Percentiles rank a stretch among this genome's conserved stretches.
Conservation (phyloP, 2,888 invertebrate species). For the Lobophora halterata region DNA sequence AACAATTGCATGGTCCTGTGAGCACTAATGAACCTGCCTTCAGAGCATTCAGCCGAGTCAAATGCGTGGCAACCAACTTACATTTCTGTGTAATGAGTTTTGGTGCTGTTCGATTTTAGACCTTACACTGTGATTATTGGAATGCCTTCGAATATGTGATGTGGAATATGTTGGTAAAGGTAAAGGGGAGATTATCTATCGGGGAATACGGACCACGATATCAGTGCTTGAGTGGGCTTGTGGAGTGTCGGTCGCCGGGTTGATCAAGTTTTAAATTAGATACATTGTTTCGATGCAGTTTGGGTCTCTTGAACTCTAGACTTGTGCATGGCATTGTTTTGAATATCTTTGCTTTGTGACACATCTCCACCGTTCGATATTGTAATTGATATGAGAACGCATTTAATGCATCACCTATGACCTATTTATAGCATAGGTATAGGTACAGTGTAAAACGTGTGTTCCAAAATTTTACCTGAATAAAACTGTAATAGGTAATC, state of each 20-base stretch:
- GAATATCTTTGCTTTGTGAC: too few relatives aligned
- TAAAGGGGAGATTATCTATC: constrained; percentile 46
- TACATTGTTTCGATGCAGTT: background rate
- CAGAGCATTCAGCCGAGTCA: constrained; percentile 44
- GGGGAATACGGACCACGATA: constrained; percentile 39
- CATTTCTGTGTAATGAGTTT: constrained; percentile 38
- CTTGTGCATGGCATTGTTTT: too few relatives aligned
- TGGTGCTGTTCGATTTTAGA: constrained; percentile 33
- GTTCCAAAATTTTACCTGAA: too few relatives aligned
- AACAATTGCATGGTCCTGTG: constrained; percentile 50
- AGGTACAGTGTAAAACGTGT: too few relatives aligned
- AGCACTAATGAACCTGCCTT: constrained; percentile 62
- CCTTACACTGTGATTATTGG: constrained; percentile 31
- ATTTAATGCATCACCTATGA: too few relatives aligned
- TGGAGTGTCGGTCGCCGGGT: constrained; percentile 25
- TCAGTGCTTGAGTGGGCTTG: constrained; percentile 34
- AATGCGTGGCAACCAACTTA: constrained; percentile 37
- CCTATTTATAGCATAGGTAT: too few relatives aligned
- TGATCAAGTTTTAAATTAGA: constrained; percentile 23
- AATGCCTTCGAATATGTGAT: constrained; percentile 16
- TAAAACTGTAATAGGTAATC: too few relatives aligned
- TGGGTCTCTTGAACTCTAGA: too few relatives aligned
- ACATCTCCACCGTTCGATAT: too few relatives aligned
- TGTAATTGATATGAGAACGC: too few relatives aligned
- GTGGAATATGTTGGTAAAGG: constrained; percentile 29